Percentiles rank a stretch among this genome's conserved stretches.
phyloP scores from a whole-genome alignment of 1,140 invertebrate genomes.

The Ericerus pela region DNA sequence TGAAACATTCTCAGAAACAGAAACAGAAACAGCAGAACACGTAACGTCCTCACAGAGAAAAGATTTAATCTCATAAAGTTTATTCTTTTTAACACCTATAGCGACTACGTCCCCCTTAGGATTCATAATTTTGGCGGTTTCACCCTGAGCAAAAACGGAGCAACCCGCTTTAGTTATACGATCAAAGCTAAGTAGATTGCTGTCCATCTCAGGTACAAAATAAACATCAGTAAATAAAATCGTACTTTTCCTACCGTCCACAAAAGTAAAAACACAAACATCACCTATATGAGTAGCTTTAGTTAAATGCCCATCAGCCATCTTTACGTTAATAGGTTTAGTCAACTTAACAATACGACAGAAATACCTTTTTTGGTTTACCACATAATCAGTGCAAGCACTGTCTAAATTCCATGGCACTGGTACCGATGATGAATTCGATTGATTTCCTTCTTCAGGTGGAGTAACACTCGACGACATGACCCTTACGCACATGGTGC shows the following conservation, averaged over 20 bases:
- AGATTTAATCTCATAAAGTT: constrained; percentile 12
- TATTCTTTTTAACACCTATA: no score
- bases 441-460: background rate
- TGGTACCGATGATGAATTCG: background rate
- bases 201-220: constrained; percentile 9
- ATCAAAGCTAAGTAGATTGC: constrained; percentile 20
- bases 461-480: background rate
- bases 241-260: constrained; percentile 15
- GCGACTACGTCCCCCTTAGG: background rate
- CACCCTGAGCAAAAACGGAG: constrained; percentile 16
- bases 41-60: background rate
- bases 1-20: background rate
- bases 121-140: background rate
- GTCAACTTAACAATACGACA: constrained; percentile 17
- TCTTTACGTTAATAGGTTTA: constrained; percentile 20
- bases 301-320: constrained; percentile 17
- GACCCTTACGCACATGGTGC: no score
- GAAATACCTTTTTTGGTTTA: constrained; percentile 18
- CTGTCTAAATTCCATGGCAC: constrained; percentile 22
- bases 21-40: background rate
- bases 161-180: constrained; percentile 17
- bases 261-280: constrained; percentile 16
- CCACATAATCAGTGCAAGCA: constrained; percentile 22
- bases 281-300: constrained; percentile 17
- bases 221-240: constrained; percentile 20